phyloP scores from a whole-genome alignment of 2,797 vertebrate genomes.

The Lerista edwardsae region DNA sequence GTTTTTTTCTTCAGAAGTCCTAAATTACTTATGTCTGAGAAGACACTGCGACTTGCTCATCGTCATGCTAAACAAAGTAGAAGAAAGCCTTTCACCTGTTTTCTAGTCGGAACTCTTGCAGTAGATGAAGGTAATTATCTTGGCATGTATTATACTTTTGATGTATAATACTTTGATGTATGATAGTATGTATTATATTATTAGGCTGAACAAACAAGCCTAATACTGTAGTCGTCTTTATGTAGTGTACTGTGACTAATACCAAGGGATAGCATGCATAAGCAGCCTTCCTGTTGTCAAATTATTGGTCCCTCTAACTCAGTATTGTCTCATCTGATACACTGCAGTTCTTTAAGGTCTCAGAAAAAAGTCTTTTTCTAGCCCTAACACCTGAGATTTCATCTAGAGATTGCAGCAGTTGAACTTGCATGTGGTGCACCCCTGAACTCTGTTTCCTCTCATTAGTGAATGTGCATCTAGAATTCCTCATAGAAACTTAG shows the following conservation, averaged over 20 bases:
- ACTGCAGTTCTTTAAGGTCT: not conserved
- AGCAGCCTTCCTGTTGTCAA: not conserved
- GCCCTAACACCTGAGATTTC: not conserved
- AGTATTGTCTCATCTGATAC: not conserved
- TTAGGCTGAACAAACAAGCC: not conserved
- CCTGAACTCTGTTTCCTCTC: not conserved
- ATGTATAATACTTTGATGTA: too few species aligned
- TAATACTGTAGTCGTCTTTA: not conserved
- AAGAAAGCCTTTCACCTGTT: constrained; percentile 79
- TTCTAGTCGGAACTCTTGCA: constrained; percentile 86
- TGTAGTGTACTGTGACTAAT: not conserved
- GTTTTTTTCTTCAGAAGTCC: constrained; percentile 83
- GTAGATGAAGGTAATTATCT: constrained; percentile 84
- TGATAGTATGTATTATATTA: too few species aligned
- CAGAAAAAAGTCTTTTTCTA: not conserved
- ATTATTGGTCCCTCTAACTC: not conserved
- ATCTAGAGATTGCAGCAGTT: not conserved
- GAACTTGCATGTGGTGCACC: not conserved
- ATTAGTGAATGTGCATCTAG: not conserved
- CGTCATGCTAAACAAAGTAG: constrained; percentile 88
- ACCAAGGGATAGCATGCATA: not conserved
- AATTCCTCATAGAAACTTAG: not conserved
- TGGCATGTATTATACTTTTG: not conserved
- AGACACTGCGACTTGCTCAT: constrained; percentile 88
- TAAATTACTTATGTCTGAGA: constrained; percentile 85